Percentiles rank a stretch among this genome's conserved stretches.
Conservation (phyloP, 1,140 invertebrate species). For the Drosophila sproati region DNA sequence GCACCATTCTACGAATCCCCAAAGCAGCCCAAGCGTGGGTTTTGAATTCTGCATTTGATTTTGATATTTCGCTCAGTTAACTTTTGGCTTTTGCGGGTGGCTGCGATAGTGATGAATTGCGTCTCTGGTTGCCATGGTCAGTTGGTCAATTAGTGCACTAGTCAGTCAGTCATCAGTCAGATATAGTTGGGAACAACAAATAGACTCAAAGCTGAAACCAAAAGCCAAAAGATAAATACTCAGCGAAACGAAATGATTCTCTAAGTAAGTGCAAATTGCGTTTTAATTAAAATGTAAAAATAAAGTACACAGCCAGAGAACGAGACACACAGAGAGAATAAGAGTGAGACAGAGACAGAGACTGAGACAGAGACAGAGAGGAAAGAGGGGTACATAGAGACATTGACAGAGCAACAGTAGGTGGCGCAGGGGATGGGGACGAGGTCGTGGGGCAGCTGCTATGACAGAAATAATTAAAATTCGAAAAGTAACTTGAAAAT, state of each 20-base stretch:
- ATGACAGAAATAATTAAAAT: slow-evolving; percentile 76
- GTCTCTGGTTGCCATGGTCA: neutral
- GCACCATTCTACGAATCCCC: too few relatives aligned
- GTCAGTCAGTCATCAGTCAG: neutral
- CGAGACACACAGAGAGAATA: slow-evolving; percentile 8
- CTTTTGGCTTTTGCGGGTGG: slow-evolving; percentile 15
- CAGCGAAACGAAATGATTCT: slow-evolving; percentile 73
- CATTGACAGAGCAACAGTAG: neutral
- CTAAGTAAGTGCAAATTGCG: slow-evolving; percentile 81
- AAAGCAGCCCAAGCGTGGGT: neutral
- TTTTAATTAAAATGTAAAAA: slow-evolving; percentile 83
- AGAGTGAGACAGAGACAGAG: neutral
- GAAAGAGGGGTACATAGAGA: neutral
- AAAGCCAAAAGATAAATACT: slow-evolving; percentile 56
- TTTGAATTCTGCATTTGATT: slow-evolving; percentile 11
- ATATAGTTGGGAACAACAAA: slow-evolving; percentile 22
- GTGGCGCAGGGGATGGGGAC: neutral
- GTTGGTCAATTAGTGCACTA: neutral
- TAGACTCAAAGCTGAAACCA: slow-evolving; percentile 41
- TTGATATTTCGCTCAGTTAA: slow-evolving; percentile 21
- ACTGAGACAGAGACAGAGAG: neutral
- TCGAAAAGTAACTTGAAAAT: slow-evolving; percentile 77
- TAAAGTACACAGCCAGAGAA: slow-evolving; percentile 59
- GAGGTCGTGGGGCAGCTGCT: neutral
- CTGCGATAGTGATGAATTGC: slow-evolving; percentile 18